phyloP scores from a whole-genome alignment of 2,113 vertebrate species.

The Naja naja region DNA sequence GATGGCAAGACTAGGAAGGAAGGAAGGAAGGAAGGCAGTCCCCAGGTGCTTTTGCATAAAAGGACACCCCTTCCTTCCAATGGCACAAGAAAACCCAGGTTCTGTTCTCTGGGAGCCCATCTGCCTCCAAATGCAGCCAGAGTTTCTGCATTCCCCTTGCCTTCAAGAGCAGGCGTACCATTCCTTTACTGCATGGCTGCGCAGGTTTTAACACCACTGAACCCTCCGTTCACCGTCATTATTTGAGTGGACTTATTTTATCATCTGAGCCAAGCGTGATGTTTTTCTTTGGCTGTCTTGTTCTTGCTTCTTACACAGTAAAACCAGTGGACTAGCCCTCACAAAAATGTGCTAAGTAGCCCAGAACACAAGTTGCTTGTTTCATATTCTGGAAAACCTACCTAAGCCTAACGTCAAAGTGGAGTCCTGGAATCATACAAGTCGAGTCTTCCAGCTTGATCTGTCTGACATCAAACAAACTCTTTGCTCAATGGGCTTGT shows the following conservation, averaged over 20 bases:
- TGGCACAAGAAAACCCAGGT: constrained; percentile 34
- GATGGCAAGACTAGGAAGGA: constrained; percentile 53
- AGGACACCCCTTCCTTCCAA: constrained; percentile 39
- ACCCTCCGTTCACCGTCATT: constrained; percentile 6
- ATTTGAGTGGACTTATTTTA: constrained; percentile 36
- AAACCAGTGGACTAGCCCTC: constrained; percentile 59
- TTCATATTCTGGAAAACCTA: constrained; percentile 62
- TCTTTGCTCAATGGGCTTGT: constrained; percentile 77
- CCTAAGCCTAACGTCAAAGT: constrained; percentile 64
- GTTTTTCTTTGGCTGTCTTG: constrained; percentile 47
- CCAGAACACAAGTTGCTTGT: constrained; percentile 44
- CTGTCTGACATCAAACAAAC: constrained; percentile 52
- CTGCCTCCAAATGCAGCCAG: constrained; percentile 31
- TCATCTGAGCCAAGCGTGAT: constrained; percentile 45
- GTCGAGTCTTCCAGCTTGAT: constrained; percentile 57
- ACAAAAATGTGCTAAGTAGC: constrained; percentile 50
- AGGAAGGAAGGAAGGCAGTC: constrained; percentile 34
- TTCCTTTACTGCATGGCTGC: constrained; percentile 40
- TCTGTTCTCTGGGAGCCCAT: constrained; percentile 28
- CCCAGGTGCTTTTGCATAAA: constrained; percentile 57
- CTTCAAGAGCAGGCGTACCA: constrained; percentile 15
- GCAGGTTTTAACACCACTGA: constrained; percentile 46
- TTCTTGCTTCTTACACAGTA: constrained; percentile 41
- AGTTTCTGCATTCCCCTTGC: constrained; percentile 36
- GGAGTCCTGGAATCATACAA: constrained; percentile 49